Percentiles rank a stretch among this genome's conserved stretches.
phyloP scores from a whole-genome alignment of 2,888 invertebrate genomes.

The Heliconius charithonia region DNA sequence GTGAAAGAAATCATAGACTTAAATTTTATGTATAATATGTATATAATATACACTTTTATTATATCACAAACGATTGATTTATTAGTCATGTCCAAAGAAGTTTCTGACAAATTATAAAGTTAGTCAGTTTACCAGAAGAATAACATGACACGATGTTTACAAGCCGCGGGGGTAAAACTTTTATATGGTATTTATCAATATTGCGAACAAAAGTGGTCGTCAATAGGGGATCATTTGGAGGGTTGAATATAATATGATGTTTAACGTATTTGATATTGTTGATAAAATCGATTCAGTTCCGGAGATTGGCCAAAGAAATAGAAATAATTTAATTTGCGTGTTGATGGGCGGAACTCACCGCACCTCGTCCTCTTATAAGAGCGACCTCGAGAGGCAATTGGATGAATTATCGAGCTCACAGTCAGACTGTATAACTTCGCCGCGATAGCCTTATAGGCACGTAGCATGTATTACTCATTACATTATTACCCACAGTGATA shows the following conservation, averaged over 20 bases:
- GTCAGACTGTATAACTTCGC: no score
- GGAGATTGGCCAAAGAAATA: no score
- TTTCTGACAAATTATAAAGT: conserved; percentile 12
- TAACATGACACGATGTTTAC: conserved; percentile 19
- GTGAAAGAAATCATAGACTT: no score
- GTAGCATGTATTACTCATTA: no score
- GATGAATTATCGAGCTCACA: no score
- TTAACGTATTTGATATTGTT: not conserved
- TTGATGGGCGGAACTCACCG: no score
- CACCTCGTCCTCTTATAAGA: no score
- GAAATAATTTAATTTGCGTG: no score
- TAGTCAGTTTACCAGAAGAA: conserved; percentile 21
- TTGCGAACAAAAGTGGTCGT: conserved; percentile 2
- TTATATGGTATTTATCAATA: conserved; percentile 15
- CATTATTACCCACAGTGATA: no score
- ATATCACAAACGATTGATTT: conserved; percentile 9
- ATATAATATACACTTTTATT: not conserved
- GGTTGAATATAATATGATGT: not conserved
- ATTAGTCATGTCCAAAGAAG: conserved; percentile 2
- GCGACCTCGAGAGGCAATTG: no score
- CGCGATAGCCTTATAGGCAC: no score
- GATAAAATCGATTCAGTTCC: not conserved
- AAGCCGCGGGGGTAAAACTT: conserved; percentile 17
- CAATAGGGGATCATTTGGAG: not conserved
- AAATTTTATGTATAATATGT: no score